Evolutionary conservation across 2,113 vertebrate genomes (phyloP), one percentile per base, ranked within the genome.

Genomic region (Salvelinus sp.): DNA sequence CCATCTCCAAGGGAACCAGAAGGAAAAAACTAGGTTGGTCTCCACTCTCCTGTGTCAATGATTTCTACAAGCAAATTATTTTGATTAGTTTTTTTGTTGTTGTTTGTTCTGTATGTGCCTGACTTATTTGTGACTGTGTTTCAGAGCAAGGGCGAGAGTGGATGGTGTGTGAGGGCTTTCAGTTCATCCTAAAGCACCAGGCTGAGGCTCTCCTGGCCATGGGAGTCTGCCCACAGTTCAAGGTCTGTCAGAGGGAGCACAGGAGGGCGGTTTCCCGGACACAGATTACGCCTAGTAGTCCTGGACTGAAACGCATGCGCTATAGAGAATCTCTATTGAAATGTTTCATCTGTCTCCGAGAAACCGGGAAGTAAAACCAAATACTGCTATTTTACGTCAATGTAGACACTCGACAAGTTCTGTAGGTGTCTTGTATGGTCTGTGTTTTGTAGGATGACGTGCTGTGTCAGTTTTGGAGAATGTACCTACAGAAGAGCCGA

Each of bases 111-210:
- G 4, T 30, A 25, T 74, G n/a, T 76, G 14, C 74, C 25, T 83
- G 38, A 16, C 16, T 38, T 20, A 1, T 33, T 33, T 33, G 5
- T 33, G 33, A 6, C 33, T 69, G 22, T 50, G 25, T 76, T 70
- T 33, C 77, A 92, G 91, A 83, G n/a, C 0, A 25, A 0, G 83
- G 80, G 0, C 70, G 72, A 0, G 86, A 93, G 68, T 98, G 97
- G 97, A 91, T 92, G 74, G 47, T 96, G 70, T 97, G 95, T 33
- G 97, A 99, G 87, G 97, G 94, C 1, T 98, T 98, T 88, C 97
- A 99, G 89, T 88, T 94, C 68, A 90, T 98, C 71, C 93, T 99
- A 54, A 93, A 74, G 76, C 93, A 92, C 65, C 97, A 99, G 90
- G 96, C 96, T 22, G 89, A 96, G 76, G 95, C 96, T 62, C 89